phyloP scores from a whole-genome alignment of 2,888 invertebrate genomes.

The Eurois occulta region DNA sequence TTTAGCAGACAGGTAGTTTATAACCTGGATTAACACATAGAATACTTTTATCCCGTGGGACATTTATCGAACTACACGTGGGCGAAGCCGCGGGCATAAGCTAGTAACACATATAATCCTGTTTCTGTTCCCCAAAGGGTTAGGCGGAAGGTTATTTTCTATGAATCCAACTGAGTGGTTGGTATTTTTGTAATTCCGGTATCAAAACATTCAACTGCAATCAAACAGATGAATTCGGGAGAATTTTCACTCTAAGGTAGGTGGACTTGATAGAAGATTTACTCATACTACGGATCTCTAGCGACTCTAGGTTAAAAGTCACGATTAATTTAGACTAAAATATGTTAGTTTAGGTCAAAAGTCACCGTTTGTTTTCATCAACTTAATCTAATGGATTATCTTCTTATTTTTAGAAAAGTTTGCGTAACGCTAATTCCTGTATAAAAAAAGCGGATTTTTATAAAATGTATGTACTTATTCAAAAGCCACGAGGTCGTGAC shows the following conservation, averaged over 20 bases:
- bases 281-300: background rate
- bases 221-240: too few species aligned
- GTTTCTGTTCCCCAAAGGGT: too few species aligned
- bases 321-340: conserved; percentile 36
- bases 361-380: conserved; percentile 7
- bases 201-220: background rate
- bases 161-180: background rate
- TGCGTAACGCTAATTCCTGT: background rate
- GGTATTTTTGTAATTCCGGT: background rate
- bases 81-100: too few species aligned
- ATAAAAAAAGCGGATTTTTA: background rate
- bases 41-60: too few species aligned
- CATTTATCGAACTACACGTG: too few species aligned
- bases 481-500: background rate
- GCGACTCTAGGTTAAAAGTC: conserved; percentile 16
- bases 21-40: too few species aligned
- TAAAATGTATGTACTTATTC: background rate
- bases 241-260: too few species aligned
- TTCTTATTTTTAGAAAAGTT: background rate
- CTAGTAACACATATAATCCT: too few species aligned
- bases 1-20: too few species aligned
- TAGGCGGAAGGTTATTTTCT: too few species aligned
- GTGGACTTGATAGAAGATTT: background rate
- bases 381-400: too few species aligned
- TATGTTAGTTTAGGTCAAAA: conserved; percentile 17